These are phyloP conservation scores for Brachymystax lenok DNA, from an alignment of 2,797 vertebrate species.

Conservation along the genomic window DNA sequence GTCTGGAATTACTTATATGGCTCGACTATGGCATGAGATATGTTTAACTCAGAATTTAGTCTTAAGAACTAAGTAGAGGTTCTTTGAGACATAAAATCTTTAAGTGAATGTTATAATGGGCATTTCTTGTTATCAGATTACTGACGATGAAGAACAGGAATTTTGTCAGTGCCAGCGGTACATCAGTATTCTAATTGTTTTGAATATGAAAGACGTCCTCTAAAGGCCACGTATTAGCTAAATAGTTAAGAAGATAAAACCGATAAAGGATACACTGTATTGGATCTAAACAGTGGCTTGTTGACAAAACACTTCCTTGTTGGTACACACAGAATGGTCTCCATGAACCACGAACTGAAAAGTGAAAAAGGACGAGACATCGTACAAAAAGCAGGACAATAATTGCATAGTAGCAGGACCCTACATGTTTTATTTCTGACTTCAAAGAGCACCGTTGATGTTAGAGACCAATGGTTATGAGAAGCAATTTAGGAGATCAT, in stretches of 20 bases:
- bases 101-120: conserved; percentile 5
- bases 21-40: conserved; percentile 9
- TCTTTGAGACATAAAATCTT: conserved; percentile 12
- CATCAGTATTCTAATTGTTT: neutral
- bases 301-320: conserved; percentile 44
- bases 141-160: neutral
- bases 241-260: neutral
- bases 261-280: conserved; percentile 15
- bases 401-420: conserved; percentile 64
- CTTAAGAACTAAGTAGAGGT: conserved; percentile 1
- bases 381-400: conserved; percentile 60
- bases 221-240: conserved; percentile 10
- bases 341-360: conserved; percentile 61
- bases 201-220: conserved; percentile 5
- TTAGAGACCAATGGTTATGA: conserved; percentile 70
- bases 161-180: neutral
- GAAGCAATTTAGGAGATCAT: conserved; percentile 70
- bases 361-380: conserved; percentile 20
- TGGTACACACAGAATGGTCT: conserved; percentile 41
- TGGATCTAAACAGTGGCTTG: conserved; percentile 35
- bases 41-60: conserved; percentile 7
- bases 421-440: conserved; percentile 72
- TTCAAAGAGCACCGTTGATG: conserved; percentile 77
- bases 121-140: neutral
- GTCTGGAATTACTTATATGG: conserved; percentile 20